Evolutionary conservation across 1,140 invertebrate species (phyloP).

Genomic region (Diorhabda elongata): DNA sequence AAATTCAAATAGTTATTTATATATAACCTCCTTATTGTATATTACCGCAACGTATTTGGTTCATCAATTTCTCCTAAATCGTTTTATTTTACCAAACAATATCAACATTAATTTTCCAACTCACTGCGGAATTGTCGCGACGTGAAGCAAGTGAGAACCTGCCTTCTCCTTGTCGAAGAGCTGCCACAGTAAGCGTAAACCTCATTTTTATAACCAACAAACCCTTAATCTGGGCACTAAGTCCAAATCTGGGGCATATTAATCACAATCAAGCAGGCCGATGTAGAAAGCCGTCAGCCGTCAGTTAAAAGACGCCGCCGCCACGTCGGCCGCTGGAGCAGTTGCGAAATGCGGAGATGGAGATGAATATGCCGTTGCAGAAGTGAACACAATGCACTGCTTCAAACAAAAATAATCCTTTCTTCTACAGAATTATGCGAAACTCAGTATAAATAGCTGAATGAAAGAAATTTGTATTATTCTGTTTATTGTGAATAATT

Average conservation of each 20-base stretch:
- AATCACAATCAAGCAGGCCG: slow-evolving; percentile 1
- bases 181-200: neutral
- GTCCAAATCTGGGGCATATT: neutral
- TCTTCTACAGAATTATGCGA: too few relatives aligned
- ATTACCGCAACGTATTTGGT: too few relatives aligned
- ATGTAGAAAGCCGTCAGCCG: slow-evolving; percentile 1
- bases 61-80: too few relatives aligned
- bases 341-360: neutral
- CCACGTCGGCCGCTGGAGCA: neutral
- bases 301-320: neutral
- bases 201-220: neutral
- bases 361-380: neutral
- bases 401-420: too few relatives aligned
- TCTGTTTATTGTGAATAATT: too few relatives aligned
- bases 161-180: neutral
- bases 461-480: too few relatives aligned
- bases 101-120: neutral
- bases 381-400: neutral
- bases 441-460: too few relatives aligned
- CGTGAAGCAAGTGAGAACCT: neutral
- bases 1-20: too few relatives aligned
- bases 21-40: too few relatives aligned
- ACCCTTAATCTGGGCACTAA: slow-evolving; percentile 1
- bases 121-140: neutral
- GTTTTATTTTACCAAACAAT: too few relatives aligned